Evolutionary conservation across 2,888 invertebrate species (phyloP), one percentile per base, ranked within the genome.

Genomic region (Cylindroiulus punctatus): DNA sequence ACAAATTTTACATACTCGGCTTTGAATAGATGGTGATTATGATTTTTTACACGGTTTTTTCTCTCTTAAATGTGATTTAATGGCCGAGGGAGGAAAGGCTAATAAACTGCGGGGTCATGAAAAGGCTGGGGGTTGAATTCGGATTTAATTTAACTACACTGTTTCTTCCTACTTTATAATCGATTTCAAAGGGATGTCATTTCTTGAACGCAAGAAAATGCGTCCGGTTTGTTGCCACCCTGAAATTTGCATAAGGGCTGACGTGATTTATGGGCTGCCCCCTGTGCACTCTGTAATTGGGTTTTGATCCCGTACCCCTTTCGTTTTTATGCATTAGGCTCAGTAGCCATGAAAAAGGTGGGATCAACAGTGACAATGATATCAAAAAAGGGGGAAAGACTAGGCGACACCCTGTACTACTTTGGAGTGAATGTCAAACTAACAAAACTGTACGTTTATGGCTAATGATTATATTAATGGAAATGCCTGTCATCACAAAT

Each of bases 51-150:
- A 12, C 36, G 32, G 8, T 40, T 84, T 42, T 22, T 44, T 84
- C 17, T 10, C n/a, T 44, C 47, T 30, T 40, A 84, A 44, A 84
- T 47, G 22, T 84, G 84, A 84, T 84, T 84, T 84, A 84, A 84
- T 84, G 47, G 84, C 5, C 47, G 84, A 47, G 22, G 44, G 84
- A 52, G 42, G 84, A 84, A 84, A 84, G 84, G 84, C 44, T 84
- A 84, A 84, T 84, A 84, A 84, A 84, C 84, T 84, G 47, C 83
- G 47, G 84, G 84, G 84, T 44, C 44, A 47, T 30, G 42, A 84
- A 84, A 42, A 83, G 42, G 84, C 65, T 65, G 26, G 65, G 65
- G 65, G 65, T 65, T 65, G 65, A 26, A 65, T 65, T 65, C 40
- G 36, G 42, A 22, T 83, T 83, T 83, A 42, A 42, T 83, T 83